Percentiles rank a stretch among this genome's conserved stretches.
phyloP scores from a whole-genome alignment of 2,113 vertebrate species.

The Galbula dea region DNA sequence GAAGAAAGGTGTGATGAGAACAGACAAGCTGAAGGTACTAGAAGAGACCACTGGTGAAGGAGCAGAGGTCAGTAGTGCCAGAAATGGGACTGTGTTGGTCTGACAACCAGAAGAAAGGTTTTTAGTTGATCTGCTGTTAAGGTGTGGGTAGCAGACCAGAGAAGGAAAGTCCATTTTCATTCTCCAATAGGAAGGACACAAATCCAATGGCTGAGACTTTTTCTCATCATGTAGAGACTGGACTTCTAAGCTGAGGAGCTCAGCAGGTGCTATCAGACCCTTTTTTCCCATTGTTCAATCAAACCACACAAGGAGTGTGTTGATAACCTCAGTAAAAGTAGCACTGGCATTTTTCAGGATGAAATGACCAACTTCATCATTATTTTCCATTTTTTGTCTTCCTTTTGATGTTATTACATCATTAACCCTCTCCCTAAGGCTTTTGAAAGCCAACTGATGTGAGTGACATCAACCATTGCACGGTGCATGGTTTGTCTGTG shows the following conservation, averaged over 20 bases:
- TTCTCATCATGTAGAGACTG: not conserved
- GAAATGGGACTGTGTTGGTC: not conserved
- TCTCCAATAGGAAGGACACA: not conserved
- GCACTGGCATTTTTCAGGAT: not conserved
- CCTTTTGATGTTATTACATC: not conserved
- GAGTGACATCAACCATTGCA: not conserved
- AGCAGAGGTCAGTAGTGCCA: not conserved
- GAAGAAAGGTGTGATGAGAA: not conserved
- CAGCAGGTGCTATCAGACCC: not conserved
- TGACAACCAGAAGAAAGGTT: not conserved
- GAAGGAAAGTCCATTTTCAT: not conserved
- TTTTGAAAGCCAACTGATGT: not conserved
- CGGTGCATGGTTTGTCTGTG: not conserved
- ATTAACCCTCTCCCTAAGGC: not conserved
- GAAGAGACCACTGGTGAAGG: not conserved
- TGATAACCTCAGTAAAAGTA: not conserved
- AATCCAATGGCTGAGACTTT: not conserved
- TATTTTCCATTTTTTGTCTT: not conserved
- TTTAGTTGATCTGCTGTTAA: not conserved
- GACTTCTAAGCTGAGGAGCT: not conserved
- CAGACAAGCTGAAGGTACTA: not conserved
- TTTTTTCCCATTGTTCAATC: not conserved
- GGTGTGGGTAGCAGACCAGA: not conserved
- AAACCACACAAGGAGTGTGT: not conserved
- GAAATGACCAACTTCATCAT: not conserved